These are phyloP conservation scores for Gallinago paraguaiae DNA, from an alignment of 2,113 vertebrate species.

Conservation along the genomic window DNA sequence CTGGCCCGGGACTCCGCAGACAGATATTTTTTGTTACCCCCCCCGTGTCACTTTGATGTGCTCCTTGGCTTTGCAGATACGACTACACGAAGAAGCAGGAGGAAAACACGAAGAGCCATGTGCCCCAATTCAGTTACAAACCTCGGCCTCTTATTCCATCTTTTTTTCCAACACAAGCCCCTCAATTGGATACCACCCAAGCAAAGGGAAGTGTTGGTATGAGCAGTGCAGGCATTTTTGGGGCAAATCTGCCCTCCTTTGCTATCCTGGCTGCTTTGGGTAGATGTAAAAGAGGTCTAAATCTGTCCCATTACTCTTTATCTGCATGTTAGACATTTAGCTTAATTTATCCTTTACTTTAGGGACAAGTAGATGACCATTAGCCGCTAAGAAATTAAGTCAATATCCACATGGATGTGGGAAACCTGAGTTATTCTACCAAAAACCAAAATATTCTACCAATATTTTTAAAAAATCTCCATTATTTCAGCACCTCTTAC, in stretches of 20 bases:
- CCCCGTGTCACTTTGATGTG: conserved; percentile 52
- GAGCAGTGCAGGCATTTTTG: background rate
- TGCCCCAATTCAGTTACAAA: background rate
- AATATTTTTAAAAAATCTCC: background rate
- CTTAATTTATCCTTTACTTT: background rate
- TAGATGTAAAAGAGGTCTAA: background rate
- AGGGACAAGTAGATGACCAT: background rate
- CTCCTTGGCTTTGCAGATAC: background rate
- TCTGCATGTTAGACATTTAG: background rate
- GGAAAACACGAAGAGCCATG: background rate
- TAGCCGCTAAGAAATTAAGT: too few relatives aligned
- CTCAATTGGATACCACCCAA: background rate
- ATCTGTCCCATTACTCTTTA: background rate
- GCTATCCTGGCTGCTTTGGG: background rate
- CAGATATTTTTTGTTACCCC: background rate
- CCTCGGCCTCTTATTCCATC: background rate
- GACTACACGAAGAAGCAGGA: background rate
- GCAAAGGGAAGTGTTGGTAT: background rate
- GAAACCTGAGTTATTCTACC: background rate
- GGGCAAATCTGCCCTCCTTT: background rate
- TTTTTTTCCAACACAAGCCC: background rate
- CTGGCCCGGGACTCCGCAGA: background rate
- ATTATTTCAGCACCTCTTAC: background rate
- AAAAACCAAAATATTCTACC: background rate
- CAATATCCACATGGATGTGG: background rate